Evolutionary conservation across 2,797 vertebrate genomes (phyloP), one percentile per base, ranked within the genome.

Genomic region (Falco concolor): DNA sequence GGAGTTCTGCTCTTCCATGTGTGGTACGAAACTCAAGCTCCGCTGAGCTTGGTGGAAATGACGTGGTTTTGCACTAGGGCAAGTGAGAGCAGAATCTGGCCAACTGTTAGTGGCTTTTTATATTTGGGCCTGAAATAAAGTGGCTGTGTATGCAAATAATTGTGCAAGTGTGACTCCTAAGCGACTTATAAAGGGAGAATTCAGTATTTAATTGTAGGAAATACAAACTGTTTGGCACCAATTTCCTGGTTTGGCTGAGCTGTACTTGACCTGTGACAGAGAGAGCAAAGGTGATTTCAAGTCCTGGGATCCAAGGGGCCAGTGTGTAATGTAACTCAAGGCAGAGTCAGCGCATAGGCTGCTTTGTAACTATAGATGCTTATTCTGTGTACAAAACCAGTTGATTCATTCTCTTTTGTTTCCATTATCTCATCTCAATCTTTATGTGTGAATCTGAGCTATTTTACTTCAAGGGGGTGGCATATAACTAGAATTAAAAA

Each of bases 281-380:
- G 78, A 75, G 94, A 90, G 76, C 87, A 95, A 81, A 94, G 92
- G 87, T 91, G 90, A 88, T 93, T 87, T 67, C 52, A 67, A 89
- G 75, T 83, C 75, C 92, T 92, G 90, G 89, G 78, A 93, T 95
- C 78, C 3, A 6, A 76, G 60, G 44, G 77, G 32, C 44, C 67
- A 53, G 67, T 44, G 34, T 88, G 38, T 79, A 63, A 67, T 3
- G 42, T 42, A 87, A 87, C 36, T 80, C 14, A 18, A 63, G 70
- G 45, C 80, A 78, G 75, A 87, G 64, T 36, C 70, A 79, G 68
- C 2, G 3, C 61, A 17, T 87, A 86, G 63, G 32, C 69, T 81
- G 50, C 40, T 87, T 87, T 76, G 34, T 90, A 68, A 68, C 76
- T 49, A 30, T 57, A 76, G 75, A 64, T 84, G 12, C 60, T 91